Percentiles rank a stretch among this genome's conserved stretches.
Conservation (phyloP, 2,888 invertebrate species). For the Timema podura region DNA sequence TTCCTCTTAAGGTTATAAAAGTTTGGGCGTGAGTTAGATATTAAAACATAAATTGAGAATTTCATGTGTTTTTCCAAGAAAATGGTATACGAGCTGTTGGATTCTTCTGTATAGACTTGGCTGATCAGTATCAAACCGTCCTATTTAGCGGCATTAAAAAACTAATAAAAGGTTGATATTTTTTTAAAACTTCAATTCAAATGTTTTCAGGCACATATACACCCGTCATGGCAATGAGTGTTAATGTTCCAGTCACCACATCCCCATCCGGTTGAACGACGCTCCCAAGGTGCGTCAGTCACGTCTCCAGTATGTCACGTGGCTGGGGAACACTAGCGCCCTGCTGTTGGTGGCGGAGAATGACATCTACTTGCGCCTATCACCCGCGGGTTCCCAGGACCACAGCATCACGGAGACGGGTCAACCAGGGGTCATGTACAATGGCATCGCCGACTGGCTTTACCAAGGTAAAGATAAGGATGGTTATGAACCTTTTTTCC, state of each 20-base stretch:
- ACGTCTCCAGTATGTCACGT: slow-evolving; percentile 77
- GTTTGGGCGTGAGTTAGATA: too few relatives aligned
- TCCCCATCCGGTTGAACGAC: slow-evolving; percentile 75
- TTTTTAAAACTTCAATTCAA: not conserved
- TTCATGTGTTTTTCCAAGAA: too few relatives aligned
- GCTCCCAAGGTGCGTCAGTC: slow-evolving; percentile 63
- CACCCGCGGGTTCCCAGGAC: slow-evolving; percentile 58
- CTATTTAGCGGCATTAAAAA: too few relatives aligned
- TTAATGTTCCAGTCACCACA: slow-evolving; percentile 63
- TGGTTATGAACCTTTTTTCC: too few relatives aligned
- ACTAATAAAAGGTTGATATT: not conserved
- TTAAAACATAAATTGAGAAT: too few relatives aligned
- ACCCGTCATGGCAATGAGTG: too few relatives aligned
- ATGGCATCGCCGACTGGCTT: slow-evolving; percentile 94
- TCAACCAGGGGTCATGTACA: slow-evolving; percentile 75
- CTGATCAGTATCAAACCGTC: too few relatives aligned
- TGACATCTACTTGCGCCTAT: slow-evolving; percentile 78
- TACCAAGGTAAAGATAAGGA: too few relatives aligned
- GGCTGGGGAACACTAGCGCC: slow-evolving; percentile 75
- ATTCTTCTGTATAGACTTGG: too few relatives aligned
- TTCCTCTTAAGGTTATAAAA: too few relatives aligned
- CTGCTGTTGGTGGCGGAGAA: slow-evolving; percentile 79
- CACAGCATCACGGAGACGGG: slow-evolving; percentile 72
- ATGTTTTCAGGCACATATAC: slow-evolving; percentile 18
- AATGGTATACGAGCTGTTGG: too few relatives aligned